A percentile compares a stretch with the other conserved stretches of the same genome.
phyloP scores from a whole-genome alignment of 2,888 invertebrate species.

The Drosophila pegasa region DNA sequence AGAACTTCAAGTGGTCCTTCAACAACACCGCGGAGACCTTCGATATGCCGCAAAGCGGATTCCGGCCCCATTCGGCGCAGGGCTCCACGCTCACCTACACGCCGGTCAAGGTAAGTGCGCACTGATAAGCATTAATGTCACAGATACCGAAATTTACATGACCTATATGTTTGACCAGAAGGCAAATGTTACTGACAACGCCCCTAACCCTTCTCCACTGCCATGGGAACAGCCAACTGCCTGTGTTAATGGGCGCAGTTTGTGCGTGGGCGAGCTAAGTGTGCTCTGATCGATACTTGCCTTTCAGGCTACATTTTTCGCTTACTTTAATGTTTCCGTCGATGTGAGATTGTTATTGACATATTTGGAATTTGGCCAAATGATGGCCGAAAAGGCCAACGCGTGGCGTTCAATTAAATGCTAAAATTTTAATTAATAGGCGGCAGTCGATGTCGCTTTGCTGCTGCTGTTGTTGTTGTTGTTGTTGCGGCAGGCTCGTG shows the following conservation, averaged over 20 bases:
- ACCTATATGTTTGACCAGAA: slow-evolving; percentile 31
- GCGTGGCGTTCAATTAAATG: slow-evolving; percentile 55
- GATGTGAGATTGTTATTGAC: slow-evolving; percentile 73
- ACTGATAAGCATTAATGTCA: slow-evolving; percentile 2
- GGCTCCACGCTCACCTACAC: slow-evolving; percentile 90
- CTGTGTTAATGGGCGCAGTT: not conserved
- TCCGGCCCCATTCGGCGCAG: slow-evolving; percentile 86
- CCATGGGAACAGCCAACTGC: slow-evolving; percentile 28
- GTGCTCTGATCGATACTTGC: slow-evolving; percentile 5
- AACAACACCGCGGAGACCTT: slow-evolving; percentile 94
- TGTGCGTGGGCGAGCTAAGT: slow-evolving; percentile 21
- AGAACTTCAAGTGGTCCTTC: slow-evolving; percentile 94
- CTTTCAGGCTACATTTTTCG: slow-evolving; percentile 14
- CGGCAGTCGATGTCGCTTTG: slow-evolving; percentile 20
- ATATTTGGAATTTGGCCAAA: slow-evolving; percentile 71
- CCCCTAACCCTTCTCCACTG: not conserved
- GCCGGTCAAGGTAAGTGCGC: slow-evolving; percentile 86
- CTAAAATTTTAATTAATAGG: slow-evolving; percentile 77
- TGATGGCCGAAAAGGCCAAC: slow-evolving; percentile 18
- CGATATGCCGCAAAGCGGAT: slow-evolving; percentile 90
- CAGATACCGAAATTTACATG: slow-evolving; percentile 44
- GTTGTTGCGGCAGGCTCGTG: too few species aligned
- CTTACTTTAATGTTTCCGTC: slow-evolving; percentile 42
- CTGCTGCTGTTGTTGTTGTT: too few species aligned
- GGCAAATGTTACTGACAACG: not conserved